Percentiles rank a stretch among this genome's conserved stretches.
Evolutionary conservation across 1,140 invertebrate genomes (phyloP).

Genomic region (Lasioglossum baleicum): DNA sequence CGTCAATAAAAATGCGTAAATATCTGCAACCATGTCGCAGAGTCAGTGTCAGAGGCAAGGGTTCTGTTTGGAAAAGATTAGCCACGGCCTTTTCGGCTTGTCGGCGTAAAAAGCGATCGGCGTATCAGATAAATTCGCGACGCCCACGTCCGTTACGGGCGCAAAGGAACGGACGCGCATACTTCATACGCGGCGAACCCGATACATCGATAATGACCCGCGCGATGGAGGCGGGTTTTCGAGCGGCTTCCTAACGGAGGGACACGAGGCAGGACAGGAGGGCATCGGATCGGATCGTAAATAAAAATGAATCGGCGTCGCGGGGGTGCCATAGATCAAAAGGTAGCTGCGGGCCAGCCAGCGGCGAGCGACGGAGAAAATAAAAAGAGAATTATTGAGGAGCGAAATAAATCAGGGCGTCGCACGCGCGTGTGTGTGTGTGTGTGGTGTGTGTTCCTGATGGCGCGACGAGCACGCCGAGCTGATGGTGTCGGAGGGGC

Average conservation of each 20-base stretch:
- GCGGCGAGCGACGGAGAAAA: slow-evolving; percentile 53
- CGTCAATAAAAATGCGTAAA: too few relatives aligned
- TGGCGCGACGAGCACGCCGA: slow-evolving; percentile 7
- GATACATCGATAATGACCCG: slow-evolving; percentile 43
- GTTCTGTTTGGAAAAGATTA: neutral
- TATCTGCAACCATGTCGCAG: too few relatives aligned
- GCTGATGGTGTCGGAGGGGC: slow-evolving; percentile 44
- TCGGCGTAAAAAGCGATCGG: too few relatives aligned
- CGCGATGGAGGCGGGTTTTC: neutral
- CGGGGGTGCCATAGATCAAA: slow-evolving; percentile 67
- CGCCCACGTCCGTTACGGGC: neutral
- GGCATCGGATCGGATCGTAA: slow-evolving; percentile 64
- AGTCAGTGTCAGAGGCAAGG: too few relatives aligned
- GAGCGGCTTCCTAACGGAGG: neutral
- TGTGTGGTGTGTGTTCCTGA: neutral
- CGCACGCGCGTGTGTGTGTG: neutral
- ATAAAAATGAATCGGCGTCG: slow-evolving; percentile 71
- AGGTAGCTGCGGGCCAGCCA: slow-evolving; percentile 51
- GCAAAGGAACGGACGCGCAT: neutral
- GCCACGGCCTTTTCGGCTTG: neutral
- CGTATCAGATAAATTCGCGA: neutral
- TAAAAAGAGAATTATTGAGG: slow-evolving; percentile 73
- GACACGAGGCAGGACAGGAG: slow-evolving; percentile 13
- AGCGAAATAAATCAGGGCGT: slow-evolving; percentile 70
- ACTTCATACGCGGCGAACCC: neutral